These are phyloP conservation scores for Drosophila siamana DNA, from an alignment of 2,888 invertebrate genomes.

Conservation along the genomic window DNA sequence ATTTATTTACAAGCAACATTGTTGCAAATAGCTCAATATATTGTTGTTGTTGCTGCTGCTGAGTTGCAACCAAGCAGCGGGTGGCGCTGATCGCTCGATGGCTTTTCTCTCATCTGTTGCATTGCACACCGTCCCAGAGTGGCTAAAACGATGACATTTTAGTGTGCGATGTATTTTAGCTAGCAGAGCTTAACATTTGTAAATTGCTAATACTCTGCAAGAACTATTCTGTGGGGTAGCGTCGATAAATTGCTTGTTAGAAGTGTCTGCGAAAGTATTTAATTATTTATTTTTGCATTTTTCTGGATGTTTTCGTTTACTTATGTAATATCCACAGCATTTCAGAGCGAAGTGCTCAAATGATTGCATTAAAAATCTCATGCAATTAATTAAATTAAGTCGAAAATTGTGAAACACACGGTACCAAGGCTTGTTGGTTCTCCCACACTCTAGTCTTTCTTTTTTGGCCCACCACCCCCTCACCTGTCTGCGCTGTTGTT, in stretches of 20 bases:
- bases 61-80: too few species aligned
- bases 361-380: constrained; percentile 38
- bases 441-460: background rate
- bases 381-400: constrained; percentile 55
- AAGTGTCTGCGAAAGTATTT: too few species aligned
- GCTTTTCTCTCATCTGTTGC: constrained; percentile 48
- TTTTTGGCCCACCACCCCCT: background rate
- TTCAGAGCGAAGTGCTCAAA: constrained; percentile 16
- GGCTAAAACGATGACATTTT: constrained; percentile 26
- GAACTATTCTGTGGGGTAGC: background rate
- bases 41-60: constrained; percentile 26
- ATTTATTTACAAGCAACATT: constrained; percentile 47
- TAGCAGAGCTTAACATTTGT: constrained; percentile 6
- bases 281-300: background rate
- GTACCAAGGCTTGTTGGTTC: constrained; percentile 25
- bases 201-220: background rate
- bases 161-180: background rate
- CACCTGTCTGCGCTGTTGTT: constrained; percentile 6
- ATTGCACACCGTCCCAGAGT: constrained; percentile 11
- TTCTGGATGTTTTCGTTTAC: background rate
- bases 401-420: constrained; percentile 46
- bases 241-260: too few species aligned
- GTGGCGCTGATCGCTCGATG: constrained; percentile 55
- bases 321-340: constrained; percentile 5
- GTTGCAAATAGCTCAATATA: constrained; percentile 37